phyloP scores from a whole-genome alignment of 2,888 invertebrate species.

The Sminthurinus aureus region DNA sequence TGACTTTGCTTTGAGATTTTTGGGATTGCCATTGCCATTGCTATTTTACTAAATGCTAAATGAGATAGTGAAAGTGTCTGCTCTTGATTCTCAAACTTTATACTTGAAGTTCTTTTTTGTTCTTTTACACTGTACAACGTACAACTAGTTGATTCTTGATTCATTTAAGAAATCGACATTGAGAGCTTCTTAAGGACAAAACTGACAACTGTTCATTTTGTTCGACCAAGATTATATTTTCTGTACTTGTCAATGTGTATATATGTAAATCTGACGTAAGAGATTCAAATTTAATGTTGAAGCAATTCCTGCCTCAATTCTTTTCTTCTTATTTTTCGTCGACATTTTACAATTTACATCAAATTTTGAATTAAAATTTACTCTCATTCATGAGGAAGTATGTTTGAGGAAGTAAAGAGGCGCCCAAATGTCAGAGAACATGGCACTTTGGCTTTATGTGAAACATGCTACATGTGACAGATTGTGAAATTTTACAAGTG shows the following conservation, averaged over 20 bases:
- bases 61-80: slow-evolving; percentile 52
- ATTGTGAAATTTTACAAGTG: too few relatives aligned
- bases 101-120: slow-evolving; percentile 19
- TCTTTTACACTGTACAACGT: background rate
- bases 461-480: too few relatives aligned
- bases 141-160: background rate
- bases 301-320: background rate
- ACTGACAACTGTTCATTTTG: slow-evolving; percentile 34
- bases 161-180: slow-evolving; percentile 34
- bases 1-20: slow-evolving; percentile 20
- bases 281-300: too few relatives aligned
- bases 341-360: too few relatives aligned
- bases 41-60: background rate
- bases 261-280: too few relatives aligned
- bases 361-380: too few relatives aligned
- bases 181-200: slow-evolving; percentile 36
- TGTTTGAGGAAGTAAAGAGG: too few relatives aligned
- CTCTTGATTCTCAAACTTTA: slow-evolving; percentile 40
- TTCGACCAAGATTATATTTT: slow-evolving; percentile 9
- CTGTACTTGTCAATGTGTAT: background rate
- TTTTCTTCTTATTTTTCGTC: background rate
- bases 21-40: slow-evolving; percentile 48
- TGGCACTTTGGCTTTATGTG: too few relatives aligned
- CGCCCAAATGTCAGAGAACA: too few relatives aligned
- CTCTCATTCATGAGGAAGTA: too few relatives aligned